Percentiles rank a stretch among this genome's conserved stretches.
phyloP scores from a whole-genome alignment of 2,797 vertebrate genomes.

The Anguilla pacifica region DNA sequence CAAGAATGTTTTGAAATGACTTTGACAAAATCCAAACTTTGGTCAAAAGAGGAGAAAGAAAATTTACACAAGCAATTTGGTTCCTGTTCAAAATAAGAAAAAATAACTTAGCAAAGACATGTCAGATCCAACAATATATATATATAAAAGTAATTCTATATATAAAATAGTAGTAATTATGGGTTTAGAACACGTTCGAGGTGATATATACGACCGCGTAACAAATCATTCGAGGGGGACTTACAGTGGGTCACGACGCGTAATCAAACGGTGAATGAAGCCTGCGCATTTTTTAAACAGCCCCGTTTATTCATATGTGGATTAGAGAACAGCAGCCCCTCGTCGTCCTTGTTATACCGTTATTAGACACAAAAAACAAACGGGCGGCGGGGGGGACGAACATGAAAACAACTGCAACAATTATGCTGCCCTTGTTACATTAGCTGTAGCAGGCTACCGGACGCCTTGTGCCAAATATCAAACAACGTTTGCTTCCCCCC shows the following conservation, averaged over 20 bases:
- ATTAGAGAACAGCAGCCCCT: slow-evolving; percentile 14
- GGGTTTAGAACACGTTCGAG: slow-evolving; percentile 29
- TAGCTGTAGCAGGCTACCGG: neutral
- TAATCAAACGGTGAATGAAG: neutral
- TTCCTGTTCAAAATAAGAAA: slow-evolving; percentile 31
- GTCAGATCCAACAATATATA: neutral
- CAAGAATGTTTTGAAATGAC: slow-evolving; percentile 7
- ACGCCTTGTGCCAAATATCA: neutral
- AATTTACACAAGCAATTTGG: slow-evolving; percentile 16
- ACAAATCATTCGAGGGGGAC: slow-evolving; percentile 37
- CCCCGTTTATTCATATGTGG: slow-evolving; percentile 46
- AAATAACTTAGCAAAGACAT: slow-evolving; percentile 26
- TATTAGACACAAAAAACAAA: slow-evolving; percentile 18
- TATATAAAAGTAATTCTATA: slow-evolving; percentile 45
- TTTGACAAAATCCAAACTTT: slow-evolving; percentile 22
- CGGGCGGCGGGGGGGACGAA: neutral
- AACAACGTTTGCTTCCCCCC: neutral
- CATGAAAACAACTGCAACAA: slow-evolving; percentile 12
- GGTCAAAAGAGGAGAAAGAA: slow-evolving; percentile 12
- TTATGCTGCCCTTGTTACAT: neutral
- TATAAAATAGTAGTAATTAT: slow-evolving; percentile 32
- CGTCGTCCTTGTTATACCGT: slow-evolving; percentile 23
- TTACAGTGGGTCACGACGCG: neutral
- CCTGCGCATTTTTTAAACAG: neutral
- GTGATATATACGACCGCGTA: slow-evolving; percentile 23